Conservation (phyloP, 1,140 invertebrate species). For the Conus betulinus region DNA sequence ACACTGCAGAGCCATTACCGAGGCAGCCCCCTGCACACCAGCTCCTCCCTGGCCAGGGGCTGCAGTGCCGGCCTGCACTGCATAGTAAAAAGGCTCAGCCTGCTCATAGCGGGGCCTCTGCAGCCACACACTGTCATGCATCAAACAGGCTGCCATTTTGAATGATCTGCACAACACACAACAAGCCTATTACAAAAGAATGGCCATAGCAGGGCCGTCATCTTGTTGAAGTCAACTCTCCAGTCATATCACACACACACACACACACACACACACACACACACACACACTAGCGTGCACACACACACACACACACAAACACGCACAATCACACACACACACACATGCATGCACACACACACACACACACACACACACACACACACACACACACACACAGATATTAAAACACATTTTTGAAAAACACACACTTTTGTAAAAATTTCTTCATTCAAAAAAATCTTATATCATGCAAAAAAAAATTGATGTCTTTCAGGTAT, state of each 20-base stretch:
- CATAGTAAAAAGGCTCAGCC: conserved; percentile 80
- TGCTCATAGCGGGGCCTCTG: conserved; percentile 81
- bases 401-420: no score
- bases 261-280: background rate
- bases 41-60: background rate
- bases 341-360: no score
- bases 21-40: background rate
- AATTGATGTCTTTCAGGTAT: no score
- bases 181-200: background rate
- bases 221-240: background rate
- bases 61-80: conserved; percentile 77
- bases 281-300: background rate
- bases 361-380: no score
- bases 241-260: background rate
- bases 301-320: background rate
- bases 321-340: no score
- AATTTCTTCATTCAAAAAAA: no score
- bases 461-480: no score
- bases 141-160: conserved; percentile 67
- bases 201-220: background rate
- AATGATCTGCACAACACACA: background rate
- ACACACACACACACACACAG: background rate
- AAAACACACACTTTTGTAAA: no score
- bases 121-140: conserved; percentile 80
- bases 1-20: no score